Evolutionary conservation across 2,797 vertebrate genomes (phyloP).

Genomic region (Xenentodon cancila): DNA sequence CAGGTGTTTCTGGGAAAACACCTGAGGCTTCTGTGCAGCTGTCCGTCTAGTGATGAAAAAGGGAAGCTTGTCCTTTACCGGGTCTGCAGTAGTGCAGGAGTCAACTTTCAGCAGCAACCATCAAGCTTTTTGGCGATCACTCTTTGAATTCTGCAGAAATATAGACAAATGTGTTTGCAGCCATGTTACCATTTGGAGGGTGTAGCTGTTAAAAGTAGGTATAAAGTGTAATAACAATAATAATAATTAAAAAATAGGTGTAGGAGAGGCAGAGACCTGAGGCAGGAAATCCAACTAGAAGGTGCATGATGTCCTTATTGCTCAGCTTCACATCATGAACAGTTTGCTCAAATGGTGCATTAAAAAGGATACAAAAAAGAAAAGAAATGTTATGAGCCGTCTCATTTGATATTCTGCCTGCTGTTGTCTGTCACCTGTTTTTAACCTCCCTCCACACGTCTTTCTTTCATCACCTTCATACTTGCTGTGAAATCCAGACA

Average conservation of each 20-base stretch:
- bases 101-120: constrained; percentile 51
- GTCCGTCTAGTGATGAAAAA: constrained; percentile 46
- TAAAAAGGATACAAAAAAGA: too few relatives aligned
- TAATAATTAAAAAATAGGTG: neutral
- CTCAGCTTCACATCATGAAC: too few relatives aligned
- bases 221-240: neutral
- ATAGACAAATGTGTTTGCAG: neutral
- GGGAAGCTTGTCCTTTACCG: constrained; percentile 19
- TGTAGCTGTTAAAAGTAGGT: too few relatives aligned
- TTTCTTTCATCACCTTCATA: constrained; percentile 14
- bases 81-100: constrained; percentile 42
- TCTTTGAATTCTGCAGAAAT: neutral
- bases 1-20: constrained; percentile 78
- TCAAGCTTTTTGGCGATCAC: neutral
- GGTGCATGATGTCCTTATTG: too few relatives aligned
- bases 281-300: too few relatives aligned
- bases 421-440: constrained; percentile 20
- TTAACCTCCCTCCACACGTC: constrained; percentile 2
- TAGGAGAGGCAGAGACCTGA: neutral
- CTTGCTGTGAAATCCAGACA: constrained; percentile 32
- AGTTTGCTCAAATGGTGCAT: too few relatives aligned
- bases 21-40: constrained; percentile 72
- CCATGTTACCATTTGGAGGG: too few relatives aligned
- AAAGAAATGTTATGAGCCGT: too few relatives aligned
- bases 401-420: constrained; percentile 35